A percentile compares a stretch with the other conserved stretches of the same genome.
Evolutionary conservation across 2,888 invertebrate species (phyloP).

Genomic region (Cataglyphis cursor): DNA sequence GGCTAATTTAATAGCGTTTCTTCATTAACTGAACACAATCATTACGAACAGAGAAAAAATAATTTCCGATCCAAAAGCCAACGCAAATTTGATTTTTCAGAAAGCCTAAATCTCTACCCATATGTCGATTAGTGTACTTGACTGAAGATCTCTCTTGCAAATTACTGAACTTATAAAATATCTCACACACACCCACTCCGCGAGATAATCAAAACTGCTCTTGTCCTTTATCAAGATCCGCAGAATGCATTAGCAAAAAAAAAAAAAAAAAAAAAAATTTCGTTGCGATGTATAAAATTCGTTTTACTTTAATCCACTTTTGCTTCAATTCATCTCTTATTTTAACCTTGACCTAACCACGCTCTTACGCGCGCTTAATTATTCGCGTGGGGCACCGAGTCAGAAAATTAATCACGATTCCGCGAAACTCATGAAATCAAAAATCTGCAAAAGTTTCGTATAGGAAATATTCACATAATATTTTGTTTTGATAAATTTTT

Average conservation of each 20-base stretch:
- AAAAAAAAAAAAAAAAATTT: neutral
- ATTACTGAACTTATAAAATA: slow-evolving; percentile 69
- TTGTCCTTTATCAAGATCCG: neutral
- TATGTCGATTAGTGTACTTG: slow-evolving; percentile 11
- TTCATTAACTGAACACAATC: neutral
- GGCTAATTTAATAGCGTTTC: neutral
- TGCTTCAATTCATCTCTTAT: slow-evolving; percentile 11
- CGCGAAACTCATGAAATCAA: neutral
- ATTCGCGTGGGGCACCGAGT: slow-evolving; percentile 32
- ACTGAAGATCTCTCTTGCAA: slow-evolving; percentile 12
- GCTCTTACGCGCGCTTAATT: slow-evolving; percentile 34
- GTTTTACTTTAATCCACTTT: neutral
- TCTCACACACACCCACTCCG: slow-evolving; percentile 67
- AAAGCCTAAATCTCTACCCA: slow-evolving; percentile 36
- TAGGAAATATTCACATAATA: neutral
- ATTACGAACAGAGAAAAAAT: neutral
- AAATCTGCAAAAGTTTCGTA: neutral
- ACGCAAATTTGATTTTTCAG: slow-evolving; percentile 22
- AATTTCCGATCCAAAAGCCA: neutral
- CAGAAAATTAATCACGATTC: slow-evolving; percentile 39
- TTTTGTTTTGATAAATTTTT: neutral
- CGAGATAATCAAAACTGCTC: slow-evolving; percentile 1
- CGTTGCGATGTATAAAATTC: neutral
- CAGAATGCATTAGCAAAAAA: neutral
- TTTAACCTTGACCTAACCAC: slow-evolving; percentile 32